Evolutionary conservation across 2,113 vertebrate genomes (phyloP), one percentile per base, ranked within the genome.

Genomic region (Coptodon bakossiorum): DNA sequence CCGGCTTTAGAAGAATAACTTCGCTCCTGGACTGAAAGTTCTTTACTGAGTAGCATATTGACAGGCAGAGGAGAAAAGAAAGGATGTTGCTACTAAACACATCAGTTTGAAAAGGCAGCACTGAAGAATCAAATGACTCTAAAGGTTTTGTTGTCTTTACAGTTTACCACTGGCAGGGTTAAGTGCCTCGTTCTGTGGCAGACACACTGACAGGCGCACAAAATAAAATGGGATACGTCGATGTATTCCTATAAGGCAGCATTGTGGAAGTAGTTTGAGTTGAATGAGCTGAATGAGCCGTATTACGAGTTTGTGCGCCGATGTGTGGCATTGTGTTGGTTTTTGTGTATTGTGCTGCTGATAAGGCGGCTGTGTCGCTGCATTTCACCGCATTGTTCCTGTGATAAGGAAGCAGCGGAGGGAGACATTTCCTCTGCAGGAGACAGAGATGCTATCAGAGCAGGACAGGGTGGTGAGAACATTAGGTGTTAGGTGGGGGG

Each of bases 391-490:
- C 89, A 89, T 92, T 90, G 91, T 90, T 88, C 87, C 87, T 19
- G 85, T 38, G 92, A 94, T 91, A 93, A 94, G 92, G 85, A 83
- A 45, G 90, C 82, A 29, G 86, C 3, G 68, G 81, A 83, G 89
- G 81, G 83, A 86, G 85, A 90, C 82, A 3, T 84, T 90, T 80
- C 89, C 86, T 86, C 59, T 73, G 82, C 80, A 56, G 81, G 81
- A 90, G 82, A 83, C 86, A 82, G 52, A 82, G 88, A 94, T 94
- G 90, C 36, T 93, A 92, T 94, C 91, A 36, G 83, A 17, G 5
- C 16, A 31, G 59, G 22, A 9, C 36, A 3, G 45, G 56, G 50
- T 4, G 82, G 50, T 6, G 83, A 19, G 82, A 82, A 84, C 83
- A 88, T 68, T 81, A 78, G 50, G 36, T 52, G 84, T 68, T 50